Evolutionary conservation across 2,797 vertebrate species (phyloP), one percentile per base, ranked within the genome.

Genomic region (Catamblyrhynchus diadema): DNA sequence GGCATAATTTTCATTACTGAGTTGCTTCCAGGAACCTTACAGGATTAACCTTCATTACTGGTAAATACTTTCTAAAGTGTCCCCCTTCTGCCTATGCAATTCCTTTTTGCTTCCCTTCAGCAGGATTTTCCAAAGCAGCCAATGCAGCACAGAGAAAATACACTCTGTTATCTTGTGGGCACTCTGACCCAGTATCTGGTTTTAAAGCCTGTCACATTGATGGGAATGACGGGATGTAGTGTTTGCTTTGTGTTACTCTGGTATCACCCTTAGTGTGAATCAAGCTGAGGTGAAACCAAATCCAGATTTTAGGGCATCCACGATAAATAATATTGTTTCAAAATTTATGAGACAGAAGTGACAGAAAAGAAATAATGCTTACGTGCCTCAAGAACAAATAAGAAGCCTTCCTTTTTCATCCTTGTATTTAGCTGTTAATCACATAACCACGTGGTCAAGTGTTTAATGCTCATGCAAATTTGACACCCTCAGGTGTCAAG

Each of bases 1-100:
- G 37, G 45, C 39, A 28, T 94, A 64, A 81, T 83, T 90, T 92
- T 95, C 57, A 61, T 90, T 92, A 81, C 45, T 88, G 33, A 64
- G 51, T 88, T 93, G 33, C 53, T 95, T 93, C 72, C 69, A 93
- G 77, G 33, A 90, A 71, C 44, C 21, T 80, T 81, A 67, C 33
- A 61, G 81, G 61, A 86, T 93, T 93, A 94, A 51, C 51, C 74
- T 86, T 86, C 22, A 42, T 77, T 94, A 70, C 32, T 83, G 33
- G 48, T 91, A 90, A 91, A 90, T 66, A 77, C 35, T 85, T 90
- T 82, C 59, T 62, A 3, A 84, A 82, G 56, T 44, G 19, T 5
- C 13, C 3, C 5, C 2, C 44, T 85, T 85, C 35, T 89, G 35
- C 44, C 48, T 33, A 2, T 82, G 56, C 25, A 30, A 53, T 67